Percentiles rank a stretch among this genome's conserved stretches.
phyloP scores from a whole-genome alignment of 2,113 vertebrate genomes.

The Brevimyrus niger region DNA sequence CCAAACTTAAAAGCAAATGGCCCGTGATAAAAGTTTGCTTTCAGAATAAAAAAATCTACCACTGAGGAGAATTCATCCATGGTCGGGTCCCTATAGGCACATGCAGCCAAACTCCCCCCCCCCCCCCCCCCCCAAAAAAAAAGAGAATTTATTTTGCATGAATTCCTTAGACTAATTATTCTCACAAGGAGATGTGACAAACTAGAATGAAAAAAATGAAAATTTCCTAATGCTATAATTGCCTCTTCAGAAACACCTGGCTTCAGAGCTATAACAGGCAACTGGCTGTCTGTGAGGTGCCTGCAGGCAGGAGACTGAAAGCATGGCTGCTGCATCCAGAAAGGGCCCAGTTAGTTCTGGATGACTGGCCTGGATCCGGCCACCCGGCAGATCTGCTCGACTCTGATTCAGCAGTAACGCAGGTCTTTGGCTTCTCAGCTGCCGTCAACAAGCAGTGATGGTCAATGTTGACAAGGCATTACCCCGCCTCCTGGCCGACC shows the following conservation, averaged over 20 bases:
- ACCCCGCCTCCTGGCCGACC: not conserved
- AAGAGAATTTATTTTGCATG: not conserved
- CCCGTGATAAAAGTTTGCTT: conserved; percentile 10
- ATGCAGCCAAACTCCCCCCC: not conserved
- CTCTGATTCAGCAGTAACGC: not conserved
- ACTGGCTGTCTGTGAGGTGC: not conserved
- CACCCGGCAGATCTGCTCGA: not conserved
- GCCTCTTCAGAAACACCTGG: not conserved
- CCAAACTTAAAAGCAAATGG: not conserved
- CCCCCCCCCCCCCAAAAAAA: not conserved
- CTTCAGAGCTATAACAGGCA: not conserved
- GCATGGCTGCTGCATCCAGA: not conserved
- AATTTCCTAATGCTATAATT: not conserved
- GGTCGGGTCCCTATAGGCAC: not conserved
- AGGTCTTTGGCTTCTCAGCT: not conserved
- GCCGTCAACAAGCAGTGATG: not conserved
- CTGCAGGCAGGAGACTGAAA: not conserved
- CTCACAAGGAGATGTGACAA: not conserved
- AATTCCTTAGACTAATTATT: not conserved
- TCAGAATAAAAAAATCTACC: not conserved
- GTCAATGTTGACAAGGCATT: not conserved
- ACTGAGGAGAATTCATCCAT: not conserved
- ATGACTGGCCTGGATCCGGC: not conserved
- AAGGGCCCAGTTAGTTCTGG: not conserved
- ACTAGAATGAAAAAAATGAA: not conserved